Evolutionary conservation across 1,140 invertebrate genomes (phyloP), one percentile per base, ranked within the genome.

Genomic region (Drosophila baimaii): DNA sequence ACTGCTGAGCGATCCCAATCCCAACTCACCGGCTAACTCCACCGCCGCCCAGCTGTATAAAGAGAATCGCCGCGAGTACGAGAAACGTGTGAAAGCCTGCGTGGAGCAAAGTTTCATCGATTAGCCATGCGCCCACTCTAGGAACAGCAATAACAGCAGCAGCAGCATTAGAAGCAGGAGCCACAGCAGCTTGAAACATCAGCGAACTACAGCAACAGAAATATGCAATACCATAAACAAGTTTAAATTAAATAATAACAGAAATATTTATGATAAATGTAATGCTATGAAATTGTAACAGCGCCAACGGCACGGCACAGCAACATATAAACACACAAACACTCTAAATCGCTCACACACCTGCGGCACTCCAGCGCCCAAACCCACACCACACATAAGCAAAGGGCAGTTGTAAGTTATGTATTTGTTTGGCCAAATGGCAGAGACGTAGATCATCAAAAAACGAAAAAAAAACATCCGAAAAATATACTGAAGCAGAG

Each of bases 31-130:
- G 90, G 98, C 98, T 73, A 99, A 99, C 93, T 98, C 97, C 79
- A 97, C 98, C 95, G 98, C 98, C 91, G 98, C 98, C 75, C 97
- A 98, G 94, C 95, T 98, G 83, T 99, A 98, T 93, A 98, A 98
- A 94, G 97, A 98, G 93, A 98, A 98, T 93, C 95, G 97, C 92
- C 94, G 97, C 90, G 97, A 98, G 94, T 98, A 99, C 93, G 98
- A 98, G 94, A 98, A 98, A 93, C 95, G 97, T 94, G 97, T 98
- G 90, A 98, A 98, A 94, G 96, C 97, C 92, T 98, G 97, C 93
- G 98, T 98, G 92, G 97, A 98, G 94, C 97, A 98, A 93, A 97
- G 96, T 93, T 98, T 98, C 94, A 96, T 97, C 93, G 97, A 98
- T 95, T 98, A 97, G 95, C 95, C 91, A 90, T 91, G 82, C 75